A percentile compares a stretch with the other conserved stretches of the same genome.
phyloP scores from a whole-genome alignment of 2,797 vertebrate species.

The Mormyrops attenuatus region DNA sequence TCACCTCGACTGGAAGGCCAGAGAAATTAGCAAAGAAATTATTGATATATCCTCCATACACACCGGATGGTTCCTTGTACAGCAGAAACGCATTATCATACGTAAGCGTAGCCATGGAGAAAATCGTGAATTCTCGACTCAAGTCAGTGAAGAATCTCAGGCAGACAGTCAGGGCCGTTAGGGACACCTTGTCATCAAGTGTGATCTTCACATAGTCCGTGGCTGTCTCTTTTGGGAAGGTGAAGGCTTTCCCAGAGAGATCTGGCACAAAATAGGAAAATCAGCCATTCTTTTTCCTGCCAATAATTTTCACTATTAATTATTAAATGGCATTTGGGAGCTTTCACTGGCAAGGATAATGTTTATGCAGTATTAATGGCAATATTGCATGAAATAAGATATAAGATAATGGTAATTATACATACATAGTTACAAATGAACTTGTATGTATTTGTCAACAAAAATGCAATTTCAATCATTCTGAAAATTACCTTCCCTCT shows the following conservation, averaged over 20 bases:
- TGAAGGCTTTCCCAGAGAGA: constrained; percentile 35
- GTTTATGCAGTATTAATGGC: not conserved
- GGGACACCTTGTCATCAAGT: not conserved
- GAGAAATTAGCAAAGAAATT: not conserved
- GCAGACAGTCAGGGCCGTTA: constrained; percentile 42
- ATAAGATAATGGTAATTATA: not conserved
- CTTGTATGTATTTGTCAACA: not conserved
- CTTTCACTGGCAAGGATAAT: not conserved
- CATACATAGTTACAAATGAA: not conserved
- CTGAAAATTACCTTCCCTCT: not conserved
- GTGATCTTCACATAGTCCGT: constrained; percentile 31
- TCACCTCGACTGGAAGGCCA: not conserved
- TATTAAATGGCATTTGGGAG: not conserved
- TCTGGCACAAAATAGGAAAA: constrained; percentile 27
- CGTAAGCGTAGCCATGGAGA: constrained; percentile 31
- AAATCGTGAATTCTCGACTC: constrained; percentile 27
- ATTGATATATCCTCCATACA: constrained; percentile 17
- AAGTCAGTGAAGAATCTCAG: constrained; percentile 41
- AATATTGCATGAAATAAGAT: not conserved
- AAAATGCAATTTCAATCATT: not conserved
- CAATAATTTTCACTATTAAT: not conserved
- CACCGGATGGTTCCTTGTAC: not conserved
- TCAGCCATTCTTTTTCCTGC: not conserved
- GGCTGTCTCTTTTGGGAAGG: constrained; percentile 39
- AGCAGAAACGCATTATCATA: constrained; percentile 37